phyloP scores from a whole-genome alignment of 2,797 vertebrate species.

The Falco peregrinus region DNA sequence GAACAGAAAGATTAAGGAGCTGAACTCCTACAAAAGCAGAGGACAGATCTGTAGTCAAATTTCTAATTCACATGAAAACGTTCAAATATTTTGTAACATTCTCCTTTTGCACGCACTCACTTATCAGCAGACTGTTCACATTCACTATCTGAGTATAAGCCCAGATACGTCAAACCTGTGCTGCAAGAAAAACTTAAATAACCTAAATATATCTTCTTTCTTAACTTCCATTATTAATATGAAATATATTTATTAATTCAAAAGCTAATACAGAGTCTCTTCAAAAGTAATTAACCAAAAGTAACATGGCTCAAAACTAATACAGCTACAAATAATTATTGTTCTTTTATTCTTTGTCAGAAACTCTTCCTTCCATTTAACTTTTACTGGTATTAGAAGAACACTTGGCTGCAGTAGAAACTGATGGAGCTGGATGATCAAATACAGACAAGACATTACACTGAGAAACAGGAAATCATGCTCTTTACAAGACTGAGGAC shows the following conservation, averaged over 20 bases:
- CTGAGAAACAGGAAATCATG: conserved; percentile 1
- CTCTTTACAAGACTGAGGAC: not conserved
- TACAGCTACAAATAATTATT: not conserved
- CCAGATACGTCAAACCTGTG: not conserved
- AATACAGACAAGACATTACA: not conserved
- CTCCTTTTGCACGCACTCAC: not conserved
- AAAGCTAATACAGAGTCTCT: not conserved
- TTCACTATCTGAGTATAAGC: not conserved
- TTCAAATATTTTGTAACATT: not conserved
- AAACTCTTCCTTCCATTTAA: not conserved
- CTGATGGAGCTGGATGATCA: not conserved
- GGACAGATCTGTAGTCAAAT: not conserved
- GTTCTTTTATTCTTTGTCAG: not conserved
- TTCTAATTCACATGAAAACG: not conserved
- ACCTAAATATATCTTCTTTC: not conserved
- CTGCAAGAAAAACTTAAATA: not conserved
- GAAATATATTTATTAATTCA: not conserved
- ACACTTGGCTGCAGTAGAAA: not conserved
- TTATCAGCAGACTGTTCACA: not conserved
- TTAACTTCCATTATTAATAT: not conserved
- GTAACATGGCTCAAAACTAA: not conserved
- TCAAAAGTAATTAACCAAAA: not conserved
- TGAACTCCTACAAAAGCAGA: not conserved
- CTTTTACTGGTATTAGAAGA: not conserved
- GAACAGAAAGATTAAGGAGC: not conserved